Conservation (phyloP, 2,797 vertebrate species). For the Cossypha dichroa region DNA sequence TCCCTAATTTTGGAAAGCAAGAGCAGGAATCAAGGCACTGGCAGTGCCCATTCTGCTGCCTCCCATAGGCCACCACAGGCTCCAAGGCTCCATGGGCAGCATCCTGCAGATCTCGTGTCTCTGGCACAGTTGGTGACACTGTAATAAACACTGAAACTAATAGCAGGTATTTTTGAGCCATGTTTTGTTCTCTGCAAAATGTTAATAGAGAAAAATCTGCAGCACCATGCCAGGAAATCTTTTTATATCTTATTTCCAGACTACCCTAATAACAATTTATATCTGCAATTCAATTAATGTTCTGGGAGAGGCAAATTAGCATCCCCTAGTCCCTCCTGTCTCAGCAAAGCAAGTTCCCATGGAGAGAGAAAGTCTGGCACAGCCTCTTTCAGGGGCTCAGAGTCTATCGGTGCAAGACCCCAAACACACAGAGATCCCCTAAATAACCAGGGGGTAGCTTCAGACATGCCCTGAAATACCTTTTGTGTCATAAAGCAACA, state of each 20-base stretch:
- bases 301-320: neutral
- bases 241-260: slow-evolving; percentile 25
- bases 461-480: neutral
- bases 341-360: neutral
- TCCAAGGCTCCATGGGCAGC: accelerated
- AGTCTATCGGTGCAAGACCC: neutral
- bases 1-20: neutral
- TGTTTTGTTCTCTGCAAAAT: neutral
- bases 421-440: neutral
- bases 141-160: neutral
- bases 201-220: slow-evolving; percentile 11
- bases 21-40: neutral
- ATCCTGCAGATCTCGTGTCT: neutral
- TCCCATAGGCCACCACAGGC: neutral
- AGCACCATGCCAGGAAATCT: neutral
- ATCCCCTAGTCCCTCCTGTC: neutral
- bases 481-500: neutral
- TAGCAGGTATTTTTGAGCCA: neutral
- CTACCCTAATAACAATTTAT: neutral
- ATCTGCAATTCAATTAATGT: neutral
- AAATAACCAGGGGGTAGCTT: neutral
- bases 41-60: neutral
- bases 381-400: neutral
- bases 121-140: neutral
- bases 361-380: neutral